phyloP scores from a whole-genome alignment of 2,113 vertebrate genomes.

The Lutjanus erythropterus region DNA sequence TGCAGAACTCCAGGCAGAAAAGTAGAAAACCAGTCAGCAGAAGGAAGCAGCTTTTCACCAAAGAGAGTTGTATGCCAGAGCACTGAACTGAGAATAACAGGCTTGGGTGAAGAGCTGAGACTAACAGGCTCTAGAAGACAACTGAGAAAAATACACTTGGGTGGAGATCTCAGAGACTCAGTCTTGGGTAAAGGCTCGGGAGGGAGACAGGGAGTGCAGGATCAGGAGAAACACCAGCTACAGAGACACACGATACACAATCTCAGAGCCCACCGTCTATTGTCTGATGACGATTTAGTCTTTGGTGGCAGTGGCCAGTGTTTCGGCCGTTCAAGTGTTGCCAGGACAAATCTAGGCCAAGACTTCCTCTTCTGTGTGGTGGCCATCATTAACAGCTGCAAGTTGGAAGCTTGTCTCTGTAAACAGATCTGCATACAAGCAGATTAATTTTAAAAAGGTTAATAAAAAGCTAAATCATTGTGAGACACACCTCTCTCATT shows the following conservation, averaged over 20 bases:
- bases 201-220: neutral
- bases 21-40: slow-evolving; percentile 19
- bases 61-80: slow-evolving; percentile 9
- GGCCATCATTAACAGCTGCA: too few species aligned
- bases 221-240: neutral
- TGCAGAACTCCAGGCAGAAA: slow-evolving; percentile 12
- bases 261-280: too few species aligned
- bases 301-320: too few species aligned
- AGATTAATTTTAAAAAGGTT: too few species aligned
- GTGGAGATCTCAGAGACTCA: neutral
- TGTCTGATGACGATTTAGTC: too few species aligned
- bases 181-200: neutral
- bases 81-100: slow-evolving; percentile 39
- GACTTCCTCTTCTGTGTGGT: too few species aligned
- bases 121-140: slow-evolving; percentile 37
- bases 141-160: slow-evolving; percentile 28
- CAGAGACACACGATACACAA: neutral
- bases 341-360: too few species aligned
- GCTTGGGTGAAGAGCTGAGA: slow-evolving; percentile 22
- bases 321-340: too few species aligned
- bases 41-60: slow-evolving; percentile 1
- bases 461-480: too few species aligned
- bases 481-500: too few species aligned
- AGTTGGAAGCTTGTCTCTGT: too few species aligned
- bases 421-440: too few species aligned